Base-by-base conservation (phyloP, 2,888 invertebrate species). In the Geotrupes spiniger region DNA sequence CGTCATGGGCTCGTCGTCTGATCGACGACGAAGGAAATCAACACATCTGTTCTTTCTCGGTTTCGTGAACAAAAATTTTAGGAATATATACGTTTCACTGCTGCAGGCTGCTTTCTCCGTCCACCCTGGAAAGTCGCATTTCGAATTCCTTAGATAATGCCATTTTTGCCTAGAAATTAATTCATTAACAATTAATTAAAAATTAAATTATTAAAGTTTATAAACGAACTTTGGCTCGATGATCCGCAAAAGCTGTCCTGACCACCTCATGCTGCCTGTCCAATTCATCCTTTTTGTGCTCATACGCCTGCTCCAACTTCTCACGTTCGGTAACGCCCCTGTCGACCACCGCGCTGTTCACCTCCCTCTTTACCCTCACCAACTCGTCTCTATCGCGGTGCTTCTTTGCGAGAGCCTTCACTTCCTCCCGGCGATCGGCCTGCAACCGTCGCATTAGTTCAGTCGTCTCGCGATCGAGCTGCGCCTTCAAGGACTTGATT, bases 371-470 rank as follows among this genome's bases (percentile, higher is more conserved):
- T 71, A 89, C 87, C 67, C 91, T 78, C 53, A 87, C 85, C 61
- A 95, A 79, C 70, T 96, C 96, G 59, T 91, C 93, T 62, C 93
- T 89, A 72, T 96, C 94, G 60, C 89, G 83, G 70, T 93, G 92
- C 50, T 87, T 87, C 69, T 92, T 90, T 15, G 89, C 85, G 51
- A 96, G 76, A 39, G 84, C 83, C 69, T 92, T 93, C 50, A 93
- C 90, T 71, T 95, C 94, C 61, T 89, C 90, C 58, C 92, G 84
- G 52, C 92, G 84, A 49, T 86, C 85, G 47, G 85, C 83, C 61
- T 93, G 91, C 58, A 95, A 74, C 64, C 86, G 83, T 62, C 88
- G 84, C 81, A 92, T 84, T 39, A 91, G 79, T 57, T 85, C 86
- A 21, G 78, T 80, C 1, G 84, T 85, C 61, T 87, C 86, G 53